Evolutionary conservation across 2,797 vertebrate species (phyloP), one percentile per base, ranked within the genome.

Genomic region (Onychomys torridus): DNA sequence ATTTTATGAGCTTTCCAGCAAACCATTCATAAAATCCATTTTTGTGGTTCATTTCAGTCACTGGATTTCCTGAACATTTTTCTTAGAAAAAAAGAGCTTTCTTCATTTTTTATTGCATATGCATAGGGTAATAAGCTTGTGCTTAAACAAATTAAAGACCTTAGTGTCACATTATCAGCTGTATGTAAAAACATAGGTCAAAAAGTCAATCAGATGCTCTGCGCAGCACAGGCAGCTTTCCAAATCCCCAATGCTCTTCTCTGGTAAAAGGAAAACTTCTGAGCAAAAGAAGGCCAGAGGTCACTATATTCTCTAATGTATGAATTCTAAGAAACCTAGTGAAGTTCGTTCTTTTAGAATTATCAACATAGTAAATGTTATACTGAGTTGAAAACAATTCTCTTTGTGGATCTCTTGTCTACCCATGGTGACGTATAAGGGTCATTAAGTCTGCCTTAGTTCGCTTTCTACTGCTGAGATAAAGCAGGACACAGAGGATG

Each of bases 11-110:
- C 96, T 98, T 98, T 98, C 97, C 97, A 97, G 96, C 57, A 98
- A 97, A 94, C 95, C 97, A 98, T 98, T 98, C 98, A 98, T 97
- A 98, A 98, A 98, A 97, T 87, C 89, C 77, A 95, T 59, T 95
- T 97, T 81, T 94, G 32, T 69, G 91, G 93, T 96, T 97, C 94
- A 98, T 97, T 91, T 94, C 61, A 93, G 95, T 95, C 97, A 92
- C 87, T 95, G 43, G 81, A 12, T 79, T 97, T 96, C 93, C 89
- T 83, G 93, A 79, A 95, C 87, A 79, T 95, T 97, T 97, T 98
- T 71, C 37, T 73, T 61, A 89, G 86, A 8, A 57, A 37, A 59
- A 90, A 94, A 96, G 1, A 97, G 86, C 37, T 85, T 94, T 87
- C 90, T 63, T 32, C 67, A 61, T 95, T 90, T 93, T 98, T 97